Evolutionary conservation across 2,113 vertebrate species (phyloP).

Genomic region (Natator depressus): DNA sequence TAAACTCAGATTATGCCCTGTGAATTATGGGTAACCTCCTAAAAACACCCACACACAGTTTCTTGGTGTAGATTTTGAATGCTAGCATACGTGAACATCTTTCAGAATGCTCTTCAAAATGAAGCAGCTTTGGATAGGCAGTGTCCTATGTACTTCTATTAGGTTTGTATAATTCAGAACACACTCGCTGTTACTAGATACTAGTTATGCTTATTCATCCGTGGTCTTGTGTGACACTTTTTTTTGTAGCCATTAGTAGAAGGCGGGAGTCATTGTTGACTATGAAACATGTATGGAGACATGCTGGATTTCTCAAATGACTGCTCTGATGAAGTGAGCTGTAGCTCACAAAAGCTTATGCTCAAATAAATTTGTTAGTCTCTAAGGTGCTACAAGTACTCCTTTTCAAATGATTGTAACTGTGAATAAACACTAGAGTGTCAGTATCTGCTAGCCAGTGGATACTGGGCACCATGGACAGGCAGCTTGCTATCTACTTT

Average conservation of each 20-base stretch:
- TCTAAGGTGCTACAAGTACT: no score
- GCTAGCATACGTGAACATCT: background rate
- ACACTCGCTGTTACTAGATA: background rate
- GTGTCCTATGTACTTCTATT: background rate
- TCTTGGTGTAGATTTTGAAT: background rate
- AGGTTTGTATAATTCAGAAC: background rate
- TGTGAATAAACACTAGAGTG: rapidly evolving
- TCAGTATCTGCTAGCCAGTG: background rate
- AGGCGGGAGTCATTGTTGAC: background rate
- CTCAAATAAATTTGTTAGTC: no score
- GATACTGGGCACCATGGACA: background rate
- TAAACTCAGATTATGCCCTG: background rate
- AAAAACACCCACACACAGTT: background rate
- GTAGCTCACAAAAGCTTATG: no score
- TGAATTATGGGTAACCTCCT: background rate
- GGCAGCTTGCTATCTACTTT: background rate
- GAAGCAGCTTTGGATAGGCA: background rate
- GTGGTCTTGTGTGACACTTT: background rate
- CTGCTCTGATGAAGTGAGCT: background rate
- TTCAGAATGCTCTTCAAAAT: background rate
- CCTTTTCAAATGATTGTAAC: background rate
- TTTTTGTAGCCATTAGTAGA: background rate
- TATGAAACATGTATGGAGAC: rapidly evolving
- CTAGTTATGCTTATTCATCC: background rate
- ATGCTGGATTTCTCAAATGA: background rate